Percentiles rank a stretch among this genome's conserved stretches.
Conservation (phyloP, 2,888 invertebrate genomes). For the Eupsilia transversa region DNA sequence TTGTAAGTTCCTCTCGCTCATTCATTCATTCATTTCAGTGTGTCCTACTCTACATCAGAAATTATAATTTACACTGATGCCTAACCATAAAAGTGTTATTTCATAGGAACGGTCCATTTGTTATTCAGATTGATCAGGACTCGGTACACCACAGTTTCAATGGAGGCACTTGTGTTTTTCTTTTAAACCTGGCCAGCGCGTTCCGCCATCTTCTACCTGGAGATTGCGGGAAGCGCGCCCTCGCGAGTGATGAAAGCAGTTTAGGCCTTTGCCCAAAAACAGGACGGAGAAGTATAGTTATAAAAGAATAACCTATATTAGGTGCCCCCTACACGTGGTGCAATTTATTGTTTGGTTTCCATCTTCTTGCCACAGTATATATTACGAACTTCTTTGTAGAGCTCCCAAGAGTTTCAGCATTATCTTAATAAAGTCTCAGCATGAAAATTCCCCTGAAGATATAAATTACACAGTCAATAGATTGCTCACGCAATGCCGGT, state of each 20-base stretch:
- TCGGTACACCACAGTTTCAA: not conserved
- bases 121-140: not conserved
- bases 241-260: too few relatives aligned
- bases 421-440: slow-evolving; percentile 60
- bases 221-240: too few relatives aligned
- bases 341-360: not conserved
- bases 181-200: too few relatives aligned
- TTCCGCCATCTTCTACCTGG: too few relatives aligned
- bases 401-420: slow-evolving; percentile 46
- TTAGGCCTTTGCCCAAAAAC: too few relatives aligned
- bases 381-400: slow-evolving; percentile 11
- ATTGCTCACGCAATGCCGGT: slow-evolving; percentile 71
- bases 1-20: not conserved
- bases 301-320: too few relatives aligned
- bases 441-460: slow-evolving; percentile 50
- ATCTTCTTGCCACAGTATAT: not conserved
- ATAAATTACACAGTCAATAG: slow-evolving; percentile 72
- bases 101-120: not conserved
- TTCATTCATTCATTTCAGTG: too few relatives aligned
- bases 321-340: not conserved
- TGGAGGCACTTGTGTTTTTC: too few relatives aligned
- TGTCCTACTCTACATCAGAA: too few relatives aligned
- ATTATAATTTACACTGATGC: not conserved
- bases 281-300: too few relatives aligned
- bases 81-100: not conserved